These are phyloP conservation scores for Allobates femoralis DNA, from an alignment of 2,797 vertebrate genomes.

Conservation along the genomic window DNA sequence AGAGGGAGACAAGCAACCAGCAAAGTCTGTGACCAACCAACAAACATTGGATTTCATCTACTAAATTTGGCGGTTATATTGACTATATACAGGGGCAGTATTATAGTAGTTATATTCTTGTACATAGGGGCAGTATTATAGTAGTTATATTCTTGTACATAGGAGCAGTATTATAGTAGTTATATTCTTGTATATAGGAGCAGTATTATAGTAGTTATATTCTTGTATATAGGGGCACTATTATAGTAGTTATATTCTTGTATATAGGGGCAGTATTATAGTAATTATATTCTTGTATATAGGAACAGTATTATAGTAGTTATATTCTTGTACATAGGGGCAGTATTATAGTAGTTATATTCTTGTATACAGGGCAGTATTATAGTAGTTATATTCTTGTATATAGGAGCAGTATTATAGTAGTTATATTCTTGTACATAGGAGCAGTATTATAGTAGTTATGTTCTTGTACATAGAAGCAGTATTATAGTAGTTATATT, in stretches of 20 bases:
- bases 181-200: background rate
- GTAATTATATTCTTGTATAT: no score
- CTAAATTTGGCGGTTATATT: no score
- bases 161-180: constrained; percentile 5
- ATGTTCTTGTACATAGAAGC: no score
- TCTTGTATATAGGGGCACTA: background rate
- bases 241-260: background rate
- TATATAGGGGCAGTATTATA: background rate
- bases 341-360: no score
- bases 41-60: no score
- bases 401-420: constrained; percentile 1
- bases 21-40: no score
- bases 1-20: constrained; percentile 23
- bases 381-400: constrained; percentile 5
- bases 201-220: background rate
- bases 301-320: no score
- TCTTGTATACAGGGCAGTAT: no score
- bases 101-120: constrained; percentile 14
- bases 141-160: background rate
- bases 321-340: no score
- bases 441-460: no score
- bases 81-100: background rate
- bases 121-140: no score
- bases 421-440: background rate
- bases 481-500: no score